Conservation (phyloP, 2,797 vertebrate species). For the Darevskia nairensis region DNA sequence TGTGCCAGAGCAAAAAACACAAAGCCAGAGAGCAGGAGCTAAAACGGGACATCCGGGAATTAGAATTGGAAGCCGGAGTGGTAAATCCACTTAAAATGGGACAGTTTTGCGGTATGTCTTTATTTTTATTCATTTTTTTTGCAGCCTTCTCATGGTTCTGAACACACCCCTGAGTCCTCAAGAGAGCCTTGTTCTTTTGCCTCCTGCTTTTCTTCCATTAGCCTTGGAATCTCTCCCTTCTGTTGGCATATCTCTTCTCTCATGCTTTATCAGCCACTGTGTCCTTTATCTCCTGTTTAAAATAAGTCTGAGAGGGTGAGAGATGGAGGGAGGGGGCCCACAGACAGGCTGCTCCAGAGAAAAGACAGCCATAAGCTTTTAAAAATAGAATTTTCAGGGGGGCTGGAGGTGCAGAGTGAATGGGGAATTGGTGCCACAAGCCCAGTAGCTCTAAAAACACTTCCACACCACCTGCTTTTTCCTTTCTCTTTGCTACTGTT, state of each 20-base stretch:
- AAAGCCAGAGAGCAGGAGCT: too few relatives aligned
- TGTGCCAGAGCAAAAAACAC: too few relatives aligned
- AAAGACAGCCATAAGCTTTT: constrained; percentile 66
- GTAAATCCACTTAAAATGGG: too few relatives aligned
- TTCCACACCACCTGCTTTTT: neutral
- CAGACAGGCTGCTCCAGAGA: constrained; percentile 51
- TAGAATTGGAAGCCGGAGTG: too few relatives aligned
- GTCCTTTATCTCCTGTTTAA: constrained; percentile 36
- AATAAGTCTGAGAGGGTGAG: constrained; percentile 43
- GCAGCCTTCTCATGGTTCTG: too few relatives aligned
- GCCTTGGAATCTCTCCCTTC: neutral
- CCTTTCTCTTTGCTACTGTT: too few relatives aligned
- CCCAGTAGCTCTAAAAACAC: neutral
- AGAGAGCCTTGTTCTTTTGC: neutral
- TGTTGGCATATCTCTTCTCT: neutral
- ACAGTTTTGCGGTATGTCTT: too few relatives aligned
- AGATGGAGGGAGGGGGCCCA: constrained; percentile 6
- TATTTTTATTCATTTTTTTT: too few relatives aligned
- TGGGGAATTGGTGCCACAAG: constrained; percentile 13
- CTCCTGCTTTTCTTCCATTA: neutral
- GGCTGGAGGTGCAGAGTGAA: constrained; percentile 37
- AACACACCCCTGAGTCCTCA: neutral
- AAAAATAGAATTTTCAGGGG: constrained; percentile 70
- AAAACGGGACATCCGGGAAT: too few relatives aligned
- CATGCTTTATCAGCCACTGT: constrained; percentile 42